These are phyloP conservation scores for Vombatus ursinus DNA, from an alignment of 2,113 vertebrate genomes.

Conservation along the genomic window DNA sequence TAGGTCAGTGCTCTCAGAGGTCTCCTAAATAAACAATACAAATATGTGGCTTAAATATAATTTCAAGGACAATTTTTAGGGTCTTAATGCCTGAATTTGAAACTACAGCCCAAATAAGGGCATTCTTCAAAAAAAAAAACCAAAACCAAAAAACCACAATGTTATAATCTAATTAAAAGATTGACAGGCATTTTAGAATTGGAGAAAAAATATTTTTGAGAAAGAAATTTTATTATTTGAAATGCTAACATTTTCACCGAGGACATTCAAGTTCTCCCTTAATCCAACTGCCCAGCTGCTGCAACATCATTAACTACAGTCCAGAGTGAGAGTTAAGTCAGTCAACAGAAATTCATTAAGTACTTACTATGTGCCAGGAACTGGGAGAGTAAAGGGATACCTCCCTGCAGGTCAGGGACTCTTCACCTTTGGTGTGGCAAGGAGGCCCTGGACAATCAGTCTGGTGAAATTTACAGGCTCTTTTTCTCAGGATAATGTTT, in stretches of 20 bases:
- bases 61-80: slow-evolving; percentile 37
- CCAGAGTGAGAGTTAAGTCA: background rate
- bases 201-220: background rate
- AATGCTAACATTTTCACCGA: background rate
- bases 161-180: background rate
- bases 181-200: background rate
- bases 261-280: background rate
- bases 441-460: background rate
- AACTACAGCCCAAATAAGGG: background rate
- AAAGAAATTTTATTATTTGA: background rate
- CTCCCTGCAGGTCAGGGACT: too few species aligned
- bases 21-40: slow-evolving; percentile 84
- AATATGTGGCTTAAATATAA: background rate
- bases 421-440: background rate
- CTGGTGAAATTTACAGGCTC: background rate
- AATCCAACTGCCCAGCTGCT: background rate
- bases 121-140: slow-evolving; percentile 5
- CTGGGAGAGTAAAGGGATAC: too few species aligned
- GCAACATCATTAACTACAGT: background rate
- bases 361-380: background rate
- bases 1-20: slow-evolving; percentile 92
- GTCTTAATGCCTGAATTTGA: slow-evolving; percentile 6
- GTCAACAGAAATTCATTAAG: background rate
- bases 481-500: background rate
- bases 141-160: background rate